Evolutionary conservation across 2,113 vertebrate species (phyloP), one percentile per base, ranked within the genome.

Genomic region (Chaetops frenatus): DNA sequence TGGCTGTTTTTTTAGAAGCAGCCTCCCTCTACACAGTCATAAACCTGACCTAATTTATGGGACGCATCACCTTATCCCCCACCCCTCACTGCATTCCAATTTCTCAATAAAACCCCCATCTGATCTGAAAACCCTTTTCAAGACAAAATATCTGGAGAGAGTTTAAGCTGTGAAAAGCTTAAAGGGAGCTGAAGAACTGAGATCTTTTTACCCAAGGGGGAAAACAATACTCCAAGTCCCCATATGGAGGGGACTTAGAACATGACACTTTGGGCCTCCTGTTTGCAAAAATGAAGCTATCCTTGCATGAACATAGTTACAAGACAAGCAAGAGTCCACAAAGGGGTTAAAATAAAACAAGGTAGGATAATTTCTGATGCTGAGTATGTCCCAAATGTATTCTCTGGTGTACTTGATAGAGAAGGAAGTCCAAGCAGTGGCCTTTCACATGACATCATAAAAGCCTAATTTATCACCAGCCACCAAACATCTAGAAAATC

Each of bases 401-500:
- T 97, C 97, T 97, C 92, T 33, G 80, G 94, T 31, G 29, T 29
- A 86, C 90, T 96, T 97, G 94, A 91, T 18, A 96, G 94, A 90
- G 97, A 97, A 97, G 98, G 98, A 99, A 99, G 98, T 98, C 84
- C 95, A 95, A 97, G 97, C 98, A 97, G 97, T 96, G 98, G 98
- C 98, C 97, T 98, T 99, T 98, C 98, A 98, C 98, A 98, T 99
- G 99, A 99, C 98, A 99, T 99, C 98, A 99, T 98, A 98, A 98
- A 98, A 98, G 98, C 97, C 98, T 98, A 98, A 99, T 99, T 99
- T 99, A 99, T 99, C 98, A 98, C 97, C 97, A 95, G 97, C 97
- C 98, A 98, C 98, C 97, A 98, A 98, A 98, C 98, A 99, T 98
- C 97, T 98, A 98, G 98, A 99, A 99, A 99, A 99, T 99, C 99